These are phyloP conservation scores for Schizaphis graminum DNA, from an alignment of 2,888 invertebrate genomes.

Conservation along the genomic window DNA sequence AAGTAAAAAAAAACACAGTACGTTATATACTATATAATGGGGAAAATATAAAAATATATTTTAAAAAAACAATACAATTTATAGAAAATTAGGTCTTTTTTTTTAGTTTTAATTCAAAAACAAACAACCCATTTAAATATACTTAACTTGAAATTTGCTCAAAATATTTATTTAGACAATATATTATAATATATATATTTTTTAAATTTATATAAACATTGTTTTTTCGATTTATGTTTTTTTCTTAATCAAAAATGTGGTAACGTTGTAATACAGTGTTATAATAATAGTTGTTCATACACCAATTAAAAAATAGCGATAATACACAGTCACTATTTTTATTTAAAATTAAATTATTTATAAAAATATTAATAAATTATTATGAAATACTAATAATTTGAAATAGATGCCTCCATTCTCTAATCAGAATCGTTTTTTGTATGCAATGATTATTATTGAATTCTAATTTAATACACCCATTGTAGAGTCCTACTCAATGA, in stretches of 20 bases:
- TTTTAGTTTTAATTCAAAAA: background rate
- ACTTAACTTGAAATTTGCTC: background rate
- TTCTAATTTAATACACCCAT: too few species aligned
- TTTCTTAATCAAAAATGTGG: background rate
- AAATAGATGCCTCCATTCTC: too few species aligned
- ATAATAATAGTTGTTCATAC: background rate
- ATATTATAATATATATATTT: background rate
- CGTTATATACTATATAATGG: background rate
- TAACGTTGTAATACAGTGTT: background rate
- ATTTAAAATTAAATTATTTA: background rate
- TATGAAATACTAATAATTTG: too few species aligned
- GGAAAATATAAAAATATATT: background rate
- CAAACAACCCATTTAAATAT: background rate
- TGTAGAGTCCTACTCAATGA: too few species aligned
- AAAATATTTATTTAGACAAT: background rate
- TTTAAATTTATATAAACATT: background rate
- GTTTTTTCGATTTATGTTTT: too few species aligned
- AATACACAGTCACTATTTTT: background rate
- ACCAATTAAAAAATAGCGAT: background rate
- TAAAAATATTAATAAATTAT: too few species aligned
- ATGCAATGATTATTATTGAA: too few species aligned
- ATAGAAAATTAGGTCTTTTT: background rate
- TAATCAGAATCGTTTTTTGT: too few species aligned
- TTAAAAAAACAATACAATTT: background rate
- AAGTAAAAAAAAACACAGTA: background rate